Conservation (phyloP, 2,113 vertebrate genomes). For the Nymphicus hollandicus region DNA sequence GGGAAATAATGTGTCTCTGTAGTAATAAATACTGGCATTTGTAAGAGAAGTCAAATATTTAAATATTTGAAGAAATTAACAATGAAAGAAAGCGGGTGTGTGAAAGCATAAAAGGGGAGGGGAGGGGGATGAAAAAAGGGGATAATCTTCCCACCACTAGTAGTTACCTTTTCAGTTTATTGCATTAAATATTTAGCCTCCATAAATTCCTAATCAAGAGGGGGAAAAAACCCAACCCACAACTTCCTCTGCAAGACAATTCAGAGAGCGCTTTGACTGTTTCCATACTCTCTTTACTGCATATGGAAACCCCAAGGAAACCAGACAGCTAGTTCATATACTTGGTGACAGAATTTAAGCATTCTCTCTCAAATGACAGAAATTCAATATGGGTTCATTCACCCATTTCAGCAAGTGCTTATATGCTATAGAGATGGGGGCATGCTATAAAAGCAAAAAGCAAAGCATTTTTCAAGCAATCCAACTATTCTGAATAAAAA, state of each 20-base stretch:
- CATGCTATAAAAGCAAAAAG: not conserved
- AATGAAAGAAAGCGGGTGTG: not conserved
- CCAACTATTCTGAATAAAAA: not conserved
- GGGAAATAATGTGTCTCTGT: not conserved
- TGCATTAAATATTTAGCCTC: not conserved
- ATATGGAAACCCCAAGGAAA: not conserved
- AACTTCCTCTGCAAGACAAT: not conserved
- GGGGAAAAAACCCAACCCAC: fast-evolving
- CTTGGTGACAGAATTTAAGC: not conserved
- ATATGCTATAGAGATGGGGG: not conserved
- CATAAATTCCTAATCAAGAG: not conserved
- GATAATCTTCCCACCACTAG: not conserved
- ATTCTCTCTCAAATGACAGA: not conserved
- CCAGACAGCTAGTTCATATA: not conserved
- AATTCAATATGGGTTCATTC: not conserved
- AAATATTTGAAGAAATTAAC: not conserved
- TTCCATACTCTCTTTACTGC: not conserved
- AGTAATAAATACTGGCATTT: not conserved
- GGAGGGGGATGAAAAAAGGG: not conserved
- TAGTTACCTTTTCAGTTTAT: not conserved
- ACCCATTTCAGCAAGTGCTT: not conserved
- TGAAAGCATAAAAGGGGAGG: not conserved
- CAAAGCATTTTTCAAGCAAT: not conserved
- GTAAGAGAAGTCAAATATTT: not conserved
- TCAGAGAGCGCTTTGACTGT: not conserved